phyloP scores from a whole-genome alignment of 2,113 vertebrate species.

The Marmota monax region DNA sequence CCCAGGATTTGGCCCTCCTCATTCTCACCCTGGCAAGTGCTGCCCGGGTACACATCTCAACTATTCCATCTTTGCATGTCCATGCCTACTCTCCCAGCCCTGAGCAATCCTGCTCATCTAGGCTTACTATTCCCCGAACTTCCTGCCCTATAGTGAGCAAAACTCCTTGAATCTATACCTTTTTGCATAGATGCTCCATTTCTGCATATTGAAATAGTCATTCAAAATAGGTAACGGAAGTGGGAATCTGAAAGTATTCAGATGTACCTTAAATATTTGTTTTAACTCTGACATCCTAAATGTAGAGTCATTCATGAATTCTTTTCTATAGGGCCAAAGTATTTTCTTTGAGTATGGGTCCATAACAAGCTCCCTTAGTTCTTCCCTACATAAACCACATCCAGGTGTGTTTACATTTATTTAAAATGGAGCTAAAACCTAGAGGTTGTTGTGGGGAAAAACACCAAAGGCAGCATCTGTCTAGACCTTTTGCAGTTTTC shows the following conservation, averaged over 20 bases:
- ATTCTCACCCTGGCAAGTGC: background rate
- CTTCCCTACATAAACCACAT: background rate
- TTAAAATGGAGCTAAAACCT: background rate
- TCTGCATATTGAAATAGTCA: background rate
- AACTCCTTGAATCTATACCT: background rate
- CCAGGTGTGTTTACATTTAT: background rate
- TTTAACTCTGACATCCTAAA: background rate
- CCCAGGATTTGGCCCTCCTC: no score
- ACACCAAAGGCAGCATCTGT: background rate
- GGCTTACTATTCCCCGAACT: background rate
- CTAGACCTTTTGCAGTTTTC: background rate
- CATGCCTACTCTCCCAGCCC: background rate
- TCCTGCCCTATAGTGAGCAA: background rate
- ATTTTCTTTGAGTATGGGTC: background rate
- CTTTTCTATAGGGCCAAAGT: no score
- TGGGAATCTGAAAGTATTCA: background rate
- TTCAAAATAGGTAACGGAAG: background rate
- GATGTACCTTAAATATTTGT: background rate
- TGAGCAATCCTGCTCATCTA: no score
- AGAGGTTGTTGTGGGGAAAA: background rate
- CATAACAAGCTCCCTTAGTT: background rate
- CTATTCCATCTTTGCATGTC: background rate
- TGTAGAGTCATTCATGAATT: background rate
- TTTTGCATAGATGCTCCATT: background rate
- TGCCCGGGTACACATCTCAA: background rate